phyloP scores from a whole-genome alignment of 2,888 invertebrate genomes.

The Morpho achilles region DNA sequence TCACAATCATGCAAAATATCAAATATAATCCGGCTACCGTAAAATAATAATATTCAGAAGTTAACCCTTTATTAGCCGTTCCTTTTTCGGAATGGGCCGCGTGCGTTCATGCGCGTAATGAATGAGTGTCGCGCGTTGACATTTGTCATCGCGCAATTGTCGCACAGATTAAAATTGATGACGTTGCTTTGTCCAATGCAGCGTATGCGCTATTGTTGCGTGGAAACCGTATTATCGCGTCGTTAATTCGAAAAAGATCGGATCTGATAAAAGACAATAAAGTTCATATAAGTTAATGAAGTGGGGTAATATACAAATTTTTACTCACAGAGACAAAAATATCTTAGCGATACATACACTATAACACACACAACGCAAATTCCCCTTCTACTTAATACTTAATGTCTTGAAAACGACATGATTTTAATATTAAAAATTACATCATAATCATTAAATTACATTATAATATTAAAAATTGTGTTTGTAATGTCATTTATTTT shows the following conservation, averaged over 20 bases:
- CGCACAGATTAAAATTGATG: conserved; percentile 78
- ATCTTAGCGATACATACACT: too few relatives aligned
- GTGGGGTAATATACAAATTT: too few relatives aligned
- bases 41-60: conserved; percentile 51
- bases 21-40: conserved; percentile 53
- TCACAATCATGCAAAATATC: conserved; percentile 32
- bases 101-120: conserved; percentile 65
- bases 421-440: too few relatives aligned
- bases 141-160: conserved; percentile 79
- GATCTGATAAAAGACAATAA: conserved; percentile 13
- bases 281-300: not conserved
- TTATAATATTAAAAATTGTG: too few relatives aligned
- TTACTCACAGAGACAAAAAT: too few relatives aligned
- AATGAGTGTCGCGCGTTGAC: conserved; percentile 72
- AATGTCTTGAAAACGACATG: too few relatives aligned
- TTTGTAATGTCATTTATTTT: too few relatives aligned
- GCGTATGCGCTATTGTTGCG: conserved; percentile 55
- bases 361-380: too few relatives aligned
- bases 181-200: conserved; percentile 66
- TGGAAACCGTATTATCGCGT: conserved; percentile 51
- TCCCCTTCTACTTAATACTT: too few relatives aligned
- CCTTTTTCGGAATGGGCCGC: conserved; percentile 54
- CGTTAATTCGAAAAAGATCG: conserved; percentile 42
- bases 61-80: conserved; percentile 74
- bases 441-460: too few relatives aligned